Base-by-base conservation (phyloP, 2,888 invertebrate species). In the Perizoma affinitatum region DNA sequence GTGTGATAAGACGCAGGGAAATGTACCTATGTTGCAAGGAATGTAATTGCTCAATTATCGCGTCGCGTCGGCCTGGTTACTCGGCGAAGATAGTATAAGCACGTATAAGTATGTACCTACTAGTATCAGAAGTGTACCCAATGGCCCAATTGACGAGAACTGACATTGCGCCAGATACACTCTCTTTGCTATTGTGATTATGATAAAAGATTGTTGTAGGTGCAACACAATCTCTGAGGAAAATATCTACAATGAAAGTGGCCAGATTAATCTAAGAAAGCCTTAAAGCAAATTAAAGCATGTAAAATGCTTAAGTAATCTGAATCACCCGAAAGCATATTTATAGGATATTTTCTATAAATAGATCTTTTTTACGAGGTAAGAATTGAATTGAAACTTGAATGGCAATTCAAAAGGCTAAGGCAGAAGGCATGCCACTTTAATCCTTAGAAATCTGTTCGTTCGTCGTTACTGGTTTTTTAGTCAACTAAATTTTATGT, bases 31-130 rank as follows among this genome's bases (percentile, higher is more conserved):
- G 59, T 82, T 79, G 82, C 78, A 77, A 80, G 78, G 76, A 80
- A 83, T 83, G 79, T 83, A 85, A 88, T 87, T 86, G 85, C 86
- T 87, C 85, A 87, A 88, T 88, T 86, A 87, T 79, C 76, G 68
- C 69, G 38, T 5, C 22, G 22, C 22, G 72, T 71, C 73, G 78
- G 72, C 70, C 79, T 74, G 73, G 79, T 76, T 82, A 73, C 70
- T 69, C 80, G 68, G 74, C 50, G 55, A 40, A 10, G 33, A 44
- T 45, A 58, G 6, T 47, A 6, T 8, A 38, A 38, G 42, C 34
- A 42, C 22, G 3, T 22, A 22, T 22, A 22, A 22, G 22, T 22
- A 22, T 22, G 22, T 22, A 22, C 22, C 22, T 22, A 22, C 22
- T 3, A n/a, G 33, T 47, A 64, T 66, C 65, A 54, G 45, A 52